phyloP scores from a whole-genome alignment of 2,888 invertebrate genomes.

The Patella depressa region DNA sequence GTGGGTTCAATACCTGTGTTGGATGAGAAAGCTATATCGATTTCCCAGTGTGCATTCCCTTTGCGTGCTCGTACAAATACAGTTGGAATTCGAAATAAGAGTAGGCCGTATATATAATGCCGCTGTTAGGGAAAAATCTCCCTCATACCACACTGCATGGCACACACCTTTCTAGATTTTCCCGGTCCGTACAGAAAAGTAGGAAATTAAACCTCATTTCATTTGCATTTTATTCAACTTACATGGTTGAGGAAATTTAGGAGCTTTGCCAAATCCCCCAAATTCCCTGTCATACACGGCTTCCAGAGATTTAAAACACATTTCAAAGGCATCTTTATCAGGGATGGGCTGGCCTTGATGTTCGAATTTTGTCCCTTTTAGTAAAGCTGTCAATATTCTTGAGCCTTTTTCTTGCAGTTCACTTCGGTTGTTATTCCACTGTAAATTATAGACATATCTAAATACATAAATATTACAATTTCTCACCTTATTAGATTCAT shows the following conservation, averaged over 20 bases:
- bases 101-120: no score
- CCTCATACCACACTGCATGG: no score
- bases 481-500: no score
- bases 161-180: no score
- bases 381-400: constrained; percentile 78
- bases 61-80: no score
- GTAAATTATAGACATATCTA: constrained; percentile 15
- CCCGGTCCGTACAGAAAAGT: no score
- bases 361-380: constrained; percentile 43
- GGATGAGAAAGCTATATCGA: no score
- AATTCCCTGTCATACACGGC: constrained; percentile 76
- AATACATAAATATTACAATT: no score
- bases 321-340: constrained; percentile 66
- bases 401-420: constrained; percentile 77
- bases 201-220: no score
- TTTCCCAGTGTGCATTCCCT: no score
- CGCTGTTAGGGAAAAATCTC: no score
- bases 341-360: constrained; percentile 27
- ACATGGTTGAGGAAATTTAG: constrained; percentile 92
- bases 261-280: constrained; percentile 89
- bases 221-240: neutral
- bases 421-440: constrained; percentile 81
- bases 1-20: neutral
- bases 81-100: no score
- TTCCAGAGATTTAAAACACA: constrained; percentile 76